Conservation (phyloP, 2,888 invertebrate species). For the Caenorhabditis macrosperma region DNA sequence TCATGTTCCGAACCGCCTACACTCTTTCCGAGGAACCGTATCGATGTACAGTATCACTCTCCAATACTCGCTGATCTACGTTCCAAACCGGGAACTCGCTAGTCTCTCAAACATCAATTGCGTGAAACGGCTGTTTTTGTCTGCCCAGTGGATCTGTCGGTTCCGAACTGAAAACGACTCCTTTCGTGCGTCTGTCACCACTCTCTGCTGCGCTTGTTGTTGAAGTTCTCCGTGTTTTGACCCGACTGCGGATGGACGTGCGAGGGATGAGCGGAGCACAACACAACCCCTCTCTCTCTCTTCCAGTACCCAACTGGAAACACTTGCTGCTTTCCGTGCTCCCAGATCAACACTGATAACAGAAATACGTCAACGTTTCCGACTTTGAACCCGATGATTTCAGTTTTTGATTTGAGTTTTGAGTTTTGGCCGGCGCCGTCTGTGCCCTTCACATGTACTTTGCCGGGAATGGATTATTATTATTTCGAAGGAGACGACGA, state of each 20-base stretch:
- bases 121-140: neutral
- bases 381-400: constrained; percentile 1
- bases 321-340: neutral
- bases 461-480: neutral
- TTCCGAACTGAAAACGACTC: neutral
- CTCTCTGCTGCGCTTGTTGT: no score
- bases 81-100: neutral
- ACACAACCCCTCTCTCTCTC: neutral
- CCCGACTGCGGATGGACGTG: neutral
- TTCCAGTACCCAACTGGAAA: no score
- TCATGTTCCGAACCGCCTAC: neutral
- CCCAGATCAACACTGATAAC: constrained; percentile 8
- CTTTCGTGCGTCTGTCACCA: neutral
- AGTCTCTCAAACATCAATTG: neutral
- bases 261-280: neutral
- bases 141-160: neutral
- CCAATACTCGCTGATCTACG: neutral
- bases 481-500: neutral
- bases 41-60: neutral
- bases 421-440: no score
- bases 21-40: neutral
- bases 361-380: neutral
- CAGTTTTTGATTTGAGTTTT: neutral
- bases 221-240: neutral
- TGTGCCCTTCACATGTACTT: neutral